These are phyloP conservation scores for Larimichthys polyactis DNA, from an alignment of 2,113 vertebrate species.

Conservation along the genomic window DNA sequence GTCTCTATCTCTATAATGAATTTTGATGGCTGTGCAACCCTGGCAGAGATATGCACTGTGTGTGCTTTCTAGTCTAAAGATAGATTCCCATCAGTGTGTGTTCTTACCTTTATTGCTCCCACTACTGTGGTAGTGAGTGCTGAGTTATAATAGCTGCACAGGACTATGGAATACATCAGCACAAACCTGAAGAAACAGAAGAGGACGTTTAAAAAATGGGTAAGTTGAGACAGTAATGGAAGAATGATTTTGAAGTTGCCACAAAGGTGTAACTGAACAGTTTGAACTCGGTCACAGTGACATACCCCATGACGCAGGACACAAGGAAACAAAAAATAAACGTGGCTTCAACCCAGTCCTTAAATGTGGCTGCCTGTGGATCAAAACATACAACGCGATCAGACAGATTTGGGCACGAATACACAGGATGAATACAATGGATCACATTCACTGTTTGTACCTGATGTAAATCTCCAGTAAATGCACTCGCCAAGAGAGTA, in stretches of 20 bases:
- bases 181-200: slow-evolving; percentile 86
- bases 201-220: background rate
- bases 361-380: slow-evolving; percentile 87
- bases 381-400: slow-evolving; percentile 32
- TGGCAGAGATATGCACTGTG: background rate
- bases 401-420: background rate
- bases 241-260: background rate
- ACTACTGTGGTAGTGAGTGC: slow-evolving; percentile 92
- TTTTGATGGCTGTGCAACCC: background rate
- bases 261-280: background rate
- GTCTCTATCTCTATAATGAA: background rate
- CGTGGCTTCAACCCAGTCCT: slow-evolving; percentile 86
- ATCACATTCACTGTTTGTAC: slow-evolving; percentile 67
- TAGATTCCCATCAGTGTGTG: background rate
- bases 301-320: slow-evolving; percentile 95
- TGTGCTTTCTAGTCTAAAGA: background rate
- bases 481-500: slow-evolving; percentile 85
- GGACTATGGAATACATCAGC: slow-evolving; percentile 91
- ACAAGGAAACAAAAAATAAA: slow-evolving; percentile 91
- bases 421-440: background rate
- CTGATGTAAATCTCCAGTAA: slow-evolving; percentile 89
- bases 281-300: background rate
- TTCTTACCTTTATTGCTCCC: slow-evolving; percentile 91
- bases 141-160: slow-evolving; percentile 95
- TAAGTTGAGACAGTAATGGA: background rate